phyloP scores from a whole-genome alignment of 2,888 invertebrate genomes.

The Ophion obscuratus region DNA sequence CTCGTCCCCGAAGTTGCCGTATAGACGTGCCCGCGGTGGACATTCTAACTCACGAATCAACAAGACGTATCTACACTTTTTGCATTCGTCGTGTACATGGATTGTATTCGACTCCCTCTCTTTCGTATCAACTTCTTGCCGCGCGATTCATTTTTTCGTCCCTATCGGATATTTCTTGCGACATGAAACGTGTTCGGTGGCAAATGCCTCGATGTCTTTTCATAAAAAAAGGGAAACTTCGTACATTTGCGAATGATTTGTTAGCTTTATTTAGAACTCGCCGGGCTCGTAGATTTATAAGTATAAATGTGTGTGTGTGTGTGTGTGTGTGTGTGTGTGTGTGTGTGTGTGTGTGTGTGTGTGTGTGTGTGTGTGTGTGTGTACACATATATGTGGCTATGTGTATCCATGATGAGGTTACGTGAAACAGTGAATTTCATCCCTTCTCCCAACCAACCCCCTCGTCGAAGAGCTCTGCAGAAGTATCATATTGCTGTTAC shows the following conservation, averaged over 20 bases:
- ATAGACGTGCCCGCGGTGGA: slow-evolving; percentile 45
- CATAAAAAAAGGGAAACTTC: slow-evolving; percentile 41
- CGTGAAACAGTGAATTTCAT: slow-evolving; percentile 33
- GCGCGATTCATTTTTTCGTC: slow-evolving; percentile 14
- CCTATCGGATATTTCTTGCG: slow-evolving; percentile 15
- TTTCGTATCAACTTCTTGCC: slow-evolving; percentile 39
- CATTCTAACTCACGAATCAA: not conserved
- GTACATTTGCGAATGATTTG: slow-evolving; percentile 55
- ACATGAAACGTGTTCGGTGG: slow-evolving; percentile 34
- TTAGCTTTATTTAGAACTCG: slow-evolving; percentile 46
- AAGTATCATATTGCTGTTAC: slow-evolving; percentile 47
- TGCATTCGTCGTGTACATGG: not conserved
- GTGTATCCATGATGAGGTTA: not conserved
- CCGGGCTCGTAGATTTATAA: not conserved
- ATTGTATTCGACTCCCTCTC: not conserved
- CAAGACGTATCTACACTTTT: not conserved
- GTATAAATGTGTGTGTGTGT: too few relatives aligned
- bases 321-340: too few relatives aligned
- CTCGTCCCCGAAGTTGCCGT: slow-evolving; percentile 46
- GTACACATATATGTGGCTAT: not conserved
- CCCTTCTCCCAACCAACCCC: slow-evolving; percentile 7
- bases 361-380: too few relatives aligned
- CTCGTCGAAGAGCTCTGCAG: not conserved
- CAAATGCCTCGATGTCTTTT: slow-evolving; percentile 28
- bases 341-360: too few relatives aligned